Percentiles rank a stretch among this genome's conserved stretches.
Evolutionary conservation across 2,888 invertebrate genomes (phyloP).

Genomic region (Argynnis bischoffii): DNA sequence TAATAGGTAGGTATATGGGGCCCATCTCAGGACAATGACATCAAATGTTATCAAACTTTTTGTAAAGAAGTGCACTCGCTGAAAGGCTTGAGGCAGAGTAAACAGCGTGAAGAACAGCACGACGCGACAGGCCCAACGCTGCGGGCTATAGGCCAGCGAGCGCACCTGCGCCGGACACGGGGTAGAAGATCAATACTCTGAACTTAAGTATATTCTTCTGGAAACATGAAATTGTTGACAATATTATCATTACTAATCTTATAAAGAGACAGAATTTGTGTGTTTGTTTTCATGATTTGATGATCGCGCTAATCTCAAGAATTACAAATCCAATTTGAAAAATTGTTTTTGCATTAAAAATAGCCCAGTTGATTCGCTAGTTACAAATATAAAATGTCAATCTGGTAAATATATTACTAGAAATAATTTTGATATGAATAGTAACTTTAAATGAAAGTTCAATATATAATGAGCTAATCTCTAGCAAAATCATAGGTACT

Average conservation of each 20-base stretch:
- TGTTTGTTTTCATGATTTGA: too few species aligned
- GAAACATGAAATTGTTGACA: too few species aligned
- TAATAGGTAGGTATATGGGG: not conserved
- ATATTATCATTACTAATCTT: too few species aligned
- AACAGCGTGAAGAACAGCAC: conserved; percentile 11
- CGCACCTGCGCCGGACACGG: conserved; percentile 9
- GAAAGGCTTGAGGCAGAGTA: not conserved
- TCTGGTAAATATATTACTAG: too few species aligned
- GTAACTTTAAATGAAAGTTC: not conserved
- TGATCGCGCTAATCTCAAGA: too few species aligned
- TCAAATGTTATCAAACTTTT: not conserved
- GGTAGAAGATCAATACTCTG: not conserved
- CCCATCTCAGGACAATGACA: not conserved
- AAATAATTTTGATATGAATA: too few species aligned
- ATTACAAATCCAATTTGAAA: too few species aligned
- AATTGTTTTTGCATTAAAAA: too few species aligned
- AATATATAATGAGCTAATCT: too few species aligned
- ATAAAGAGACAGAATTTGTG: too few species aligned
- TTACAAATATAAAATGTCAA: not conserved
- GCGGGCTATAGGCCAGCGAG: conserved; percentile 24
- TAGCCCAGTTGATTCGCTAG: too few species aligned
- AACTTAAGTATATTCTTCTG: not conserved
- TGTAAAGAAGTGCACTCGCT: not conserved
- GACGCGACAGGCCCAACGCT: conserved; percentile 4
- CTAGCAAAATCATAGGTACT: not conserved